These are phyloP conservation scores for Pterophyllum scalare DNA, from an alignment of 2,113 vertebrate genomes.

Conservation along the genomic window DNA sequence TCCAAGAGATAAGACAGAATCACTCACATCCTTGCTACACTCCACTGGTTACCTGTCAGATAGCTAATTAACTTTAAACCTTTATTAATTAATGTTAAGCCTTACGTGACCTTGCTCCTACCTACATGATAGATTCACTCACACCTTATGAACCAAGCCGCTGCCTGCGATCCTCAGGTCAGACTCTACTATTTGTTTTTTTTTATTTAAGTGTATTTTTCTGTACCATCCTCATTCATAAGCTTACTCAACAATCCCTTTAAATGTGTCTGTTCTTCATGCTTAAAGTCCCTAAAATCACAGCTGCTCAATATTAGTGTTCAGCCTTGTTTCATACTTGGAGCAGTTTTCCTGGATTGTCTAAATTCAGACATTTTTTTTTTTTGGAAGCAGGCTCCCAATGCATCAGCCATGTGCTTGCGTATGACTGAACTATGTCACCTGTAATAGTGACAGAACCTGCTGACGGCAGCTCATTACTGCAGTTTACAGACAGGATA, in stretches of 20 bases:
- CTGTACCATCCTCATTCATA: neutral
- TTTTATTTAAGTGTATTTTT: too few relatives aligned
- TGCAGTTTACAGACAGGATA: conserved; percentile 15
- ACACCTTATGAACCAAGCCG: neutral
- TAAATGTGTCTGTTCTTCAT: neutral
- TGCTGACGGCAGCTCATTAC: conserved; percentile 51
- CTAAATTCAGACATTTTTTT: neutral
- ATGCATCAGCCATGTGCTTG: neutral
- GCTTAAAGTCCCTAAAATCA: neutral
- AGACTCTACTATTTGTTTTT: too few relatives aligned
- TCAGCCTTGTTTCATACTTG: neutral
- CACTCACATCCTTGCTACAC: too few relatives aligned
- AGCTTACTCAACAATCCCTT: neutral
- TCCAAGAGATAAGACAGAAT: neutral
- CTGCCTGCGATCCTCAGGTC: neutral
- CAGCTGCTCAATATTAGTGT: neutral
- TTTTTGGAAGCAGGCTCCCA: neutral
- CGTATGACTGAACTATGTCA: neutral
- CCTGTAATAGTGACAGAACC: neutral
- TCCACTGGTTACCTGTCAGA: neutral
- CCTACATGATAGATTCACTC: too few relatives aligned
- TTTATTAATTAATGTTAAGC: neutral
- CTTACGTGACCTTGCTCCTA: neutral
- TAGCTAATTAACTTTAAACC: neutral
- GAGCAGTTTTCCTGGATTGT: neutral